phyloP scores from a whole-genome alignment of 2,888 invertebrate genomes.

The Entomobrya proxima region DNA sequence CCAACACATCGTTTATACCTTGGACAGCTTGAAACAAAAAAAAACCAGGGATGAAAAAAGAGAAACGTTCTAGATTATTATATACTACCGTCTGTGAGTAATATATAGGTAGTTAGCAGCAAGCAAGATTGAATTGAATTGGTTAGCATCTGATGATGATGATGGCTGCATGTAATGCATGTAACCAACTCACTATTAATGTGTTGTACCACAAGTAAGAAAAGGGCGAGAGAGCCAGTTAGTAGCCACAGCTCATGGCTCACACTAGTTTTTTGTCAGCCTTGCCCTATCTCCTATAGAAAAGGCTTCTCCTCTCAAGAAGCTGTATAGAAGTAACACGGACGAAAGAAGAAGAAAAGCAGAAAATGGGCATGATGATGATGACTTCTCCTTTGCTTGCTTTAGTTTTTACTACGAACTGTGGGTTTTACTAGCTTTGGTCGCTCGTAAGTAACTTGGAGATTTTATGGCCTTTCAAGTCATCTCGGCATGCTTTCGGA shows the following conservation, averaged over 20 bases:
- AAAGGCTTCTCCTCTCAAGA: conserved; percentile 23
- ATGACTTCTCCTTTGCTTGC: conserved; percentile 19
- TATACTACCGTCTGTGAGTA: neutral
- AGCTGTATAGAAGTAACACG: neutral
- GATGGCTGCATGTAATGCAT: conserved; percentile 8
- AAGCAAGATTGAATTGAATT: conserved; percentile 54
- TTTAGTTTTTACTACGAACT: conserved; percentile 38
- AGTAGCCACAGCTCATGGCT: conserved; percentile 53
- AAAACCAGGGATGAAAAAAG: neutral
- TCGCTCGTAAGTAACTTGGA: conserved; percentile 60
- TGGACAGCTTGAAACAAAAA: neutral
- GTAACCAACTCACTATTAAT: conserved; percentile 34
- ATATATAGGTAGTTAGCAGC: conserved; percentile 10
- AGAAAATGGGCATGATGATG: neutral
- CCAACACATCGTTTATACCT: conserved; percentile 8
- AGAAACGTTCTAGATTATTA: conserved; percentile 19
- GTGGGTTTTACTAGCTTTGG: conserved; percentile 41
- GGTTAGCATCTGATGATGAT: conserved; percentile 25
- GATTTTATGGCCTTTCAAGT: conserved; percentile 64
- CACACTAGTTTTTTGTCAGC: conserved; percentile 55
- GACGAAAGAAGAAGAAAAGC: conserved; percentile 16
- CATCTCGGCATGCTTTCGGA: conserved; percentile 65
- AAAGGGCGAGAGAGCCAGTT: conserved; percentile 37
- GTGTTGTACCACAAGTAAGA: conserved; percentile 17
- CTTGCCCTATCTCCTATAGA: conserved; percentile 2